Evolutionary conservation across 2,888 invertebrate species (phyloP), one percentile per base, ranked within the genome.

Genomic region (Cephalotes varians): DNA sequence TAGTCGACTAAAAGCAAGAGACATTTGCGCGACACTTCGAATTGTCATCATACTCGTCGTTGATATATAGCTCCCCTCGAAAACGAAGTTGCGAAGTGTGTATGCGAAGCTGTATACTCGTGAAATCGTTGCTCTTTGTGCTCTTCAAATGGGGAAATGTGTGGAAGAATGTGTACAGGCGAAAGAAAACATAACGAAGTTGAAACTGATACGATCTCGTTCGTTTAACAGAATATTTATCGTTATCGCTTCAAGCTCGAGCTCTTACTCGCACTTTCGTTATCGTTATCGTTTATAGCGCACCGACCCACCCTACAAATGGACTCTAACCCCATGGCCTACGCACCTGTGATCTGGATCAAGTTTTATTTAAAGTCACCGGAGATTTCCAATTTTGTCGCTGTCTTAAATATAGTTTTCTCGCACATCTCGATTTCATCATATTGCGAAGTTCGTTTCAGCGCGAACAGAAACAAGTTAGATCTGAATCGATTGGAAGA

Each of bases 261-360:
- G 28, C 25, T 64, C 25, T 62, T 69, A 51, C n/a, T 37, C 71
- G 69, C 49, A 76, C 37, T 51, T 67, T 37, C n/a, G n/a, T 37
- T 25, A n/a, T 64, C 44, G n/a, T 79, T 69, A 34, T 56, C 77
- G 44, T 56, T 69, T 21, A 44, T 56, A 91, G 93, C 94, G 94
- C 94, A 94, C 94, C 94, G 94, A 94, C 92, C 94, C 94, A 94
- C 93, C 93, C 89, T 88, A 81, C 74, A 86, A 87, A 84, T 82
- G 83, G 18, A 84, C 64, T 82, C 73, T 34, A 88, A 92, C 93
- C 93, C 93, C 93, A 93, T 93, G 93, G 93, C 93, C 93, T 92
- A 92, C 90, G 88, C 88, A 91, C 87, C 87, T 62, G 69, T 69
- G 74, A 72, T 56, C 58, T 79, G 56, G 72, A 44, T 72, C 21